phyloP scores from a whole-genome alignment of 92 coral and sea anemone genomes.

The Actinostola sp. region DNA sequence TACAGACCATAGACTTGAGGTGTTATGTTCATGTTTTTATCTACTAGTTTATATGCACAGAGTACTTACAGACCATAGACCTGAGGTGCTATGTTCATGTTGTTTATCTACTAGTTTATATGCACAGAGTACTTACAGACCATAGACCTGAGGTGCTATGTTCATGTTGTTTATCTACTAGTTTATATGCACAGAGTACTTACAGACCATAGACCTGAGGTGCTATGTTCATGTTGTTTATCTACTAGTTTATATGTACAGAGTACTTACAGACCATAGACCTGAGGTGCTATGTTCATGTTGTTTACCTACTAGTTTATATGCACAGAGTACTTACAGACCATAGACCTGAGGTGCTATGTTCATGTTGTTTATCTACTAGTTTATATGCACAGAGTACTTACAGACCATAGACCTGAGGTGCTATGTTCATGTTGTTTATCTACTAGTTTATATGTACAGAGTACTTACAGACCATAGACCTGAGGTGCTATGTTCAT shows the following conservation, averaged over 20 bases:
- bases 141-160: no score
- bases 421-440: no score
- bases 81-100: no score
- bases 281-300: no score
- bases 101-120: neutral
- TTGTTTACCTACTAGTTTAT: neutral
- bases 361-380: neutral
- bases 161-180: neutral
- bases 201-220: no score
- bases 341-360: no score
- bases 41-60: neutral
- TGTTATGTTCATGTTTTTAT: no score
- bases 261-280: constrained; percentile 13
- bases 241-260: neutral
- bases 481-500: no score
- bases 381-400: constrained; percentile 4
- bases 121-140: constrained; percentile 13
- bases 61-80: constrained; percentile 13
- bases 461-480: constrained; percentile 13
- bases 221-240: neutral
- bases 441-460: neutral
- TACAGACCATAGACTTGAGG: no score
- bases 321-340: constrained; percentile 9
- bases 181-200: constrained; percentile 2
- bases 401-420: no score